phyloP scores from a whole-genome alignment of 2,888 invertebrate genomes.

The Tipula helvola region DNA sequence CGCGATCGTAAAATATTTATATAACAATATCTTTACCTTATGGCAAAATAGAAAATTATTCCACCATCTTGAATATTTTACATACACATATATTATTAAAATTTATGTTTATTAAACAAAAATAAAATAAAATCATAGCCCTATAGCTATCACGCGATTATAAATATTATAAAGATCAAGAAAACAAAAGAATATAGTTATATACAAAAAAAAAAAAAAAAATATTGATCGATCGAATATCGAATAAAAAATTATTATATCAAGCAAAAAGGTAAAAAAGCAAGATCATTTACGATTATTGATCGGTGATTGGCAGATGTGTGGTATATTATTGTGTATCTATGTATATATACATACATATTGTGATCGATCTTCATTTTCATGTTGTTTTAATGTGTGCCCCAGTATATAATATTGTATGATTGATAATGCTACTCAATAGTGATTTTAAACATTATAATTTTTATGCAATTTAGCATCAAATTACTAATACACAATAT shows the following conservation, averaged over 20 bases:
- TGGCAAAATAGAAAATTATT: not conserved
- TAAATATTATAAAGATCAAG: constrained; percentile 6
- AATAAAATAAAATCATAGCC: not conserved
- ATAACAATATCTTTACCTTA: not conserved
- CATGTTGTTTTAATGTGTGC: not conserved
- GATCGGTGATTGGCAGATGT: constrained; percentile 9
- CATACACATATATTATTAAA: not conserved
- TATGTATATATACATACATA: too few relatives aligned
- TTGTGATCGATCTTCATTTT: not conserved
- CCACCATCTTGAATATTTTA: constrained; percentile 7
- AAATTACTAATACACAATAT: constrained; percentile 12
- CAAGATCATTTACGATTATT: constrained; percentile 1
- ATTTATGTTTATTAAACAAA: not conserved
- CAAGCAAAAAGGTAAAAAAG: not conserved
- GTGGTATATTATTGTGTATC: not conserved
- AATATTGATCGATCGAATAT: not conserved
- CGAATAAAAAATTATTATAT: not conserved
- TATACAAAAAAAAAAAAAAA: not conserved
- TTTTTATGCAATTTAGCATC: constrained; percentile 13
- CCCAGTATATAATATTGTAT: not conserved
- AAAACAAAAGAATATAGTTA: not conserved
- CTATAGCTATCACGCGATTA: constrained; percentile 8
- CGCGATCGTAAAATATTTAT: not conserved
- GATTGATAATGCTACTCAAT: not conserved
- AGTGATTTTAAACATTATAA: too few relatives aligned